Evolutionary conservation across 2,113 vertebrate genomes (phyloP).

Genomic region (Emydura subglobosa): DNA sequence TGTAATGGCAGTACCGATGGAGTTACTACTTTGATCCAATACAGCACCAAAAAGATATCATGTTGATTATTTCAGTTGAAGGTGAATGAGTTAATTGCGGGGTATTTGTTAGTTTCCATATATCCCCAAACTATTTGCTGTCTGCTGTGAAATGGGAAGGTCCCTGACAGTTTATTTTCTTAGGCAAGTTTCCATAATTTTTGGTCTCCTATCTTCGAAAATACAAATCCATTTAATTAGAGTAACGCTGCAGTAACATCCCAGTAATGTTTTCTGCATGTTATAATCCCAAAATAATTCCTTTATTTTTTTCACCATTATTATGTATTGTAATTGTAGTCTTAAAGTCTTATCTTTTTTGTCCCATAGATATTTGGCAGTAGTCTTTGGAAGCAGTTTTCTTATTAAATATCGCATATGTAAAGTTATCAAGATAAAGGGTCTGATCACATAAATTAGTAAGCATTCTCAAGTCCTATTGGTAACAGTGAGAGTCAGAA

Average conservation of each 20-base stretch:
- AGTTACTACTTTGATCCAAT: neutral
- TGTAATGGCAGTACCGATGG: neutral
- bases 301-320: neutral
- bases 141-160: accelerated
- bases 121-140: neutral
- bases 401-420: neutral
- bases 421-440: neutral
- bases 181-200: neutral
- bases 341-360: neutral
- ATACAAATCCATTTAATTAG: neutral
- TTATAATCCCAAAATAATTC: neutral
- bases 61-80: neutral
- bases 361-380: neutral
- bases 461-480: neutral
- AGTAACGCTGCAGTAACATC: neutral
- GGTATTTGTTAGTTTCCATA: neutral
- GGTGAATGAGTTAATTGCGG: neutral
- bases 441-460: neutral
- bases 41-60: neutral
- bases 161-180: neutral
- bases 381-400: neutral
- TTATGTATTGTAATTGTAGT: neutral
- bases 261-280: neutral
- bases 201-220: neutral
- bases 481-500: neutral